Evolutionary conservation across 2,797 vertebrate genomes (phyloP), one percentile per base, ranked within the genome.

Genomic region (Protonibea diacanthus): DNA sequence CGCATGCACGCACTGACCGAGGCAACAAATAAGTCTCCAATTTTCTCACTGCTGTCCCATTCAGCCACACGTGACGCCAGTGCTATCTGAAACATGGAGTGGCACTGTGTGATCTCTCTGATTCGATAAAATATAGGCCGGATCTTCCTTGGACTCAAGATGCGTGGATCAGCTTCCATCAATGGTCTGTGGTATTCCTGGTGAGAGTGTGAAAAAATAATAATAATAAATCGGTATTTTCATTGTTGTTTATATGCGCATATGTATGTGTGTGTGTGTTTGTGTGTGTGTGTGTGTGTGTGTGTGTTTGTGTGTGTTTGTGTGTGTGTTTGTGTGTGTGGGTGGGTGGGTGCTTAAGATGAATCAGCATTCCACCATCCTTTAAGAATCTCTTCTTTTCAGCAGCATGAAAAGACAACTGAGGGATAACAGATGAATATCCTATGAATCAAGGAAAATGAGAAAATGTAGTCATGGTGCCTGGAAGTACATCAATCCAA

Each of bases 71-170:
- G 96, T 4, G 97, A 98, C 1, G 96, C 93, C 83, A 99, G 89
- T 0, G 98, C 97, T 0, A 99, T 99, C 93, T 97, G 97, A 92
- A 99, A 99, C 96, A 99, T 97, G 94, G 97, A 97, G 90, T 99
- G 98, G 89, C 97, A 99, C 89, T 99, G 97, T 40, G 97, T 96
- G 90, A 99, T 97, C 95, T 99, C 97, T 83, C 93, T 92, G 83
- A 99, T 92, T 0, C 96, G 92, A 87, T 95, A 95, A 76, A 99
- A 97, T 57, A 99, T 97, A 38, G 92, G 90, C 18, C 95, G 96
- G 90, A 97, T 97, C 94, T 99, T 99, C 60, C 96, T 90, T 1
- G 90, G 86, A 0, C 98, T 98, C 90, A 99, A 93, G 72, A 96
- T 96, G 80, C 97, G 97, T 0, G 96, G 97, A 44, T 99, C 97